A percentile compares a stretch with the other conserved stretches of the same genome.
phyloP scores from a whole-genome alignment of 2,113 vertebrate genomes.

The Nanorana parkeri region DNA sequence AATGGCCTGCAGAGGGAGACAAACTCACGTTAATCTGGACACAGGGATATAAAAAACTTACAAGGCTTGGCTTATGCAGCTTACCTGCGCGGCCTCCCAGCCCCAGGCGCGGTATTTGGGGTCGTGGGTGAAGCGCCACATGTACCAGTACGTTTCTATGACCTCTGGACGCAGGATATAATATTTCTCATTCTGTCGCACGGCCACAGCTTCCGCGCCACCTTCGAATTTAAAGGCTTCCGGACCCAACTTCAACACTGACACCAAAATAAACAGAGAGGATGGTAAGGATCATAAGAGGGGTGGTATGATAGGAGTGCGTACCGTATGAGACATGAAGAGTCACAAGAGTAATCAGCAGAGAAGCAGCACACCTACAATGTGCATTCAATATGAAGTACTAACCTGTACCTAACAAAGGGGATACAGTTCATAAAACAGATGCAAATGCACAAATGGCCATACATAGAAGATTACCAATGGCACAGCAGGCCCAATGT shows the following conservation, averaged over 20 bases:
- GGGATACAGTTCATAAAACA: no score
- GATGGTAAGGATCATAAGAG: no score
- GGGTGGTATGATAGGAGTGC: neutral
- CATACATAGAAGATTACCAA: no score
- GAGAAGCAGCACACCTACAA: no score
- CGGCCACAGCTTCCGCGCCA: slow-evolving; percentile 91
- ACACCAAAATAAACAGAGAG: slow-evolving; percentile 25
- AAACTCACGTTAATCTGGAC: neutral
- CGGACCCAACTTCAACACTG: slow-evolving; percentile 93
- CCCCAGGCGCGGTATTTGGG: slow-evolving; percentile 97
- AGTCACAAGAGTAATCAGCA: no score
- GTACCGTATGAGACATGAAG: no score
- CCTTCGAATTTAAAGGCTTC: slow-evolving; percentile 98
- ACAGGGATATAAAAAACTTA: no score
- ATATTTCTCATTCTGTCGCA: slow-evolving; percentile 97
- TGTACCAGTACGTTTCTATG: slow-evolving; percentile 98
- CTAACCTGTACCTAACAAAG: no score
- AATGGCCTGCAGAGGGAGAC: slow-evolving; percentile 82
- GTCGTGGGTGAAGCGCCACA: slow-evolving; percentile 98
- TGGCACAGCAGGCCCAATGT: no score
- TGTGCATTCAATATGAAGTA: no score
- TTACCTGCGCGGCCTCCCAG: slow-evolving; percentile 96
- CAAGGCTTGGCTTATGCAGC: no score
- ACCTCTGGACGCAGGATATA: slow-evolving; percentile 97
- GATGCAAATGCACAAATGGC: no score